Base-by-base conservation (phyloP, 2,888 invertebrate genomes). In the Argynnis bischoffii region DNA sequence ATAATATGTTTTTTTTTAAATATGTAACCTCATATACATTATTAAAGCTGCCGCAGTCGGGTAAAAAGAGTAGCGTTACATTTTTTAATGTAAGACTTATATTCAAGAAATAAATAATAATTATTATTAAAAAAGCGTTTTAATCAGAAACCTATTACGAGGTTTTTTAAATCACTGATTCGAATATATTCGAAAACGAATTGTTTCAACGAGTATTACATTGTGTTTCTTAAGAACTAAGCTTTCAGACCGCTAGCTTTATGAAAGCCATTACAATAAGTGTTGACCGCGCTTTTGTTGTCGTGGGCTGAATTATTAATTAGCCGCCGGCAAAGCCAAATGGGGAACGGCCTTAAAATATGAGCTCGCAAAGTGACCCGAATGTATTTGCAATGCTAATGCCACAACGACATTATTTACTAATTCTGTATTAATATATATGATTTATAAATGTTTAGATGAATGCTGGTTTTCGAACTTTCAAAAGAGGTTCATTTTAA, bases 301-400 rank as follows among this genome's bases (percentile, higher is more conserved):
- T 70, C 63, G 69, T 55, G 61, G 57, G 48, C 54, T 73, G 73
- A 70, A 73, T 72, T 67, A 73, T 72, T 72, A 73, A 73, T 72
- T 67, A 69, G 68, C 64, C 64, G 55, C 64, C 65, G 59, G 60
- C 65, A 51, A 69, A 64, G 66, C 55, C 59, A 55, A 73, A 70
- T 70, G 70, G 67, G 66, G 66, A 67, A 63, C 67, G 64, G 63
- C 67, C 66, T 65, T 67, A 65, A 67, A 70, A 73, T 73, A 70
- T 67, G 69, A 72, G 67, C 54, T 72, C 53, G 65, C 69, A 66
- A 67, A 73, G 69, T 72, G 72, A 72, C 67, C 73, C 70, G 55
- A 66, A 64, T 68, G 65, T 70, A 72, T 72, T 70, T 72, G 72
- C 65, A 72, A 66, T 72, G 73, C 67, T 66, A 70, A 73, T 64